Base-by-base conservation (phyloP, 2,113 vertebrate genomes). In the Paramisgurnus dabryanus region DNA sequence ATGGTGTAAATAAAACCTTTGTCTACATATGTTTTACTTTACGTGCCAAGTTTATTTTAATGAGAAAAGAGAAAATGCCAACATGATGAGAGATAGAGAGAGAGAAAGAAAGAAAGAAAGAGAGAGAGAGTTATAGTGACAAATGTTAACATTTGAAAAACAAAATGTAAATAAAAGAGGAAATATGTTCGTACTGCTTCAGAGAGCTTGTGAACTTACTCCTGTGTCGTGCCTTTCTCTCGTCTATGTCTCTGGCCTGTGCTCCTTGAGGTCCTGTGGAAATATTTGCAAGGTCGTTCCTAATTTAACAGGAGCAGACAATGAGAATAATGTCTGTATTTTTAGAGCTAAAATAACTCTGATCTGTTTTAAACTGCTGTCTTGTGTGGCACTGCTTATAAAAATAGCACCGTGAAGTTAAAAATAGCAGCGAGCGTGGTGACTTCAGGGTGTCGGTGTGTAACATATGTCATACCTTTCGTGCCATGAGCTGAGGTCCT, bases 1-100 rank as follows among this genome's bases (percentile, higher is more conserved):
- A 98, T 98, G 98, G 97, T 99, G 98, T 99, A 98, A 99, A 99
- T 99, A 99, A 84, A 99, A 99, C 95, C 96, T 99, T 99, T 99
- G 97, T 98, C 98, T 99, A 99, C 96, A 99, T 96, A 94, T 95
- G 96, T 95, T 98, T 97, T 94, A 96, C 94, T 94, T 93, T 34
- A 34, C 27, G 96, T 96, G 96, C 93, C 95, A 95, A 93, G 76
- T 97, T 97, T 97, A 94, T 98, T 98, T 95, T 94, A 93, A 93
- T 94, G 93, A 93, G 86, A 90, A 87, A 79, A 84, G 73, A 77
- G 47, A 78, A 81, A 82, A 86, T 91, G 90, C 89, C 90, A 89
- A 92, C 87, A 88, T 90, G 91, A 92, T 91, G 87, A 92, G 72
- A 90, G 27, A 34, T 1, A 34, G 27, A 34, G 27, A 34, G 27